phyloP scores from a whole-genome alignment of 2,888 invertebrate genomes.

The Caenorhabditis uteleia region DNA sequence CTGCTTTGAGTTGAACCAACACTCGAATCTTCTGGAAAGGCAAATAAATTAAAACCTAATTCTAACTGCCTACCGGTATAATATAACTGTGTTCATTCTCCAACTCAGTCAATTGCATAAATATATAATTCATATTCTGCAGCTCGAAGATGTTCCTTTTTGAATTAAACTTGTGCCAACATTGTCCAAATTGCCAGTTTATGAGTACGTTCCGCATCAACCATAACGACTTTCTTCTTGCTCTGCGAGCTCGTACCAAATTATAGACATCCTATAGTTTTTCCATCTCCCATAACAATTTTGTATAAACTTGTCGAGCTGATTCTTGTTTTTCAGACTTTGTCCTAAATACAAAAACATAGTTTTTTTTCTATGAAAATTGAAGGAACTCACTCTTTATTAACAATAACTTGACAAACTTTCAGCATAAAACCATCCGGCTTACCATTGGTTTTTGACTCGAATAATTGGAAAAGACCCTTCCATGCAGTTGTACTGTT shows the following conservation, averaged over 20 bases:
- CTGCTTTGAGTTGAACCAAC: constrained; percentile 33
- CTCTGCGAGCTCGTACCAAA: background rate
- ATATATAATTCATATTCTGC: constrained; percentile 43
- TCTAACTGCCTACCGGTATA: constrained; percentile 39
- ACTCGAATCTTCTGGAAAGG: constrained; percentile 41
- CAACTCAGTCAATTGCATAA: constrained; percentile 28
- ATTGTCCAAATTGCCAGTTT: constrained; percentile 15
- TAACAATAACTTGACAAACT: constrained; percentile 32
- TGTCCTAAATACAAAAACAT: too few species aligned
- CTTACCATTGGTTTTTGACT: constrained; percentile 8
- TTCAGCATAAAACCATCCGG: constrained; percentile 26
- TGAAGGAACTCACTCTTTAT: background rate
- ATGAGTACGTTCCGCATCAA: constrained; percentile 20
- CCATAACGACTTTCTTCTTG: constrained; percentile 26
- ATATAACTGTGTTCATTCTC: constrained; percentile 24
- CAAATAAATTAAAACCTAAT: too few species aligned
- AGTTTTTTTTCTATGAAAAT: too few species aligned
- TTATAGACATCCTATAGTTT: too few species aligned
- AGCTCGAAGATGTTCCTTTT: constrained; percentile 39
- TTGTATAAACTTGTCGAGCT: too few species aligned
- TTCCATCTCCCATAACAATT: too few species aligned
- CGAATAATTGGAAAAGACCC: constrained; percentile 44
- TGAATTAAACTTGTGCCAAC: constrained; percentile 39
- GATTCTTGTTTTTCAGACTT: too few species aligned
- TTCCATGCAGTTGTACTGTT: constrained; percentile 36